Evolutionary conservation across 2,888 invertebrate species (phyloP), one percentile per base, ranked within the genome.

Genomic region (Chrysina gloriosa): DNA sequence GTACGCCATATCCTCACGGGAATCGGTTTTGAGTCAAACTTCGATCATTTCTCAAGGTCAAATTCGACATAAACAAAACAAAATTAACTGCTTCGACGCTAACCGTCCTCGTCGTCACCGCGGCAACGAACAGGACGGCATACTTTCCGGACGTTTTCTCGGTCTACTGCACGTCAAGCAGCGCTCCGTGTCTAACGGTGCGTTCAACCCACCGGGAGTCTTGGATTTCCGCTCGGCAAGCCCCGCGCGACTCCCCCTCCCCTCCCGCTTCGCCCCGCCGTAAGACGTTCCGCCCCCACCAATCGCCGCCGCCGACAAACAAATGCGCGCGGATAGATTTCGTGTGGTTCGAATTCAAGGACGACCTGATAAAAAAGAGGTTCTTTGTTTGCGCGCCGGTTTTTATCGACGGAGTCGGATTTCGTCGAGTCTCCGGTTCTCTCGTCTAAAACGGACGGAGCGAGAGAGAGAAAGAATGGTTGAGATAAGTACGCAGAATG

Each of bases 271-370:
- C 27, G 27, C 34, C 21, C 5, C 16, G n/a, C 31, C 7, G 21
- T 16, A 45, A 45, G 45, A 45, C 45, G 45, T 45, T n/a, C 29
- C 31, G 29, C 50, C 52, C 52, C 31, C 31, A 14, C 52, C 52
- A 14, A 3, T 29, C 36, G 56, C 56, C 56, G 48, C 48, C 34
- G 50, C 9, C 25, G 50, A 42, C 42, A 39, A 42, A 65, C 65
- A 48, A 58, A 61, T 66, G 66, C 66, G 47, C 29, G 52, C 58
- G 54, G 66, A 66, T 66, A 66, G 58, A 58, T 66, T 66, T 66
- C 58, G 66, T 66, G 48, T 36, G 66, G 61, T 66, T 50, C 48
- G 58, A 45, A 48, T 66, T 66, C 66, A 66, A 66, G 66, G 66
- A 42, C 66, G 66, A 48, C 66, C 42, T 66, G 58, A 66, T 61